A percentile compares a stretch with the other conserved stretches of the same genome.
These are phyloP conservation scores for Chiloscyllium punctatum DNA, from an alignment of 2,797 vertebrate genomes.

Conservation along the genomic window DNA sequence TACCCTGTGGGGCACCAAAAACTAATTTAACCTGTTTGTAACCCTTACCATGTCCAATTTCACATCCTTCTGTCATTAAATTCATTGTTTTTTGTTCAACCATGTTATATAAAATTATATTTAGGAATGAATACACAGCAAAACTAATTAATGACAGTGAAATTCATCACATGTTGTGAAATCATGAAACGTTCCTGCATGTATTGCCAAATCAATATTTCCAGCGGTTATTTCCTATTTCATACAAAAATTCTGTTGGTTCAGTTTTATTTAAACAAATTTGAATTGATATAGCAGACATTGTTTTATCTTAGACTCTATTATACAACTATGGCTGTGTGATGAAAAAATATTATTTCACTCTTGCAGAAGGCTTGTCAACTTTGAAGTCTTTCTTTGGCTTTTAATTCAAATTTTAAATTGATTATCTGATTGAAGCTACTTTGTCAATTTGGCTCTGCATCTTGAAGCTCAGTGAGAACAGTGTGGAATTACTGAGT, in stretches of 20 bases:
- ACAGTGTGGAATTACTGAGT: too few relatives aligned
- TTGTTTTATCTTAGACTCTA: neutral
- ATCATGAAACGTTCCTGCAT: neutral
- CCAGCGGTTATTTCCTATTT: neutral
- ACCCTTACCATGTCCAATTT: neutral
- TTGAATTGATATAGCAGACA: neutral
- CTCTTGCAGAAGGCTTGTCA: neutral
- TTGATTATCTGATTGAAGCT: neutral
- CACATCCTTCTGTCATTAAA: neutral
- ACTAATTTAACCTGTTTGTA: neutral
- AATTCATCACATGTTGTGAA: neutral
- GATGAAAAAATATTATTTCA: neutral
- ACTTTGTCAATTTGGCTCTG: neutral
- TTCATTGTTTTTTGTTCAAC: neutral
- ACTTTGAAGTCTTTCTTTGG: neutral
- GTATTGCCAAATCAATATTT: neutral
- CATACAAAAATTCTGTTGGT: neutral
- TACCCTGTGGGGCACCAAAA: neutral
- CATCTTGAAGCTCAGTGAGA: neutral
- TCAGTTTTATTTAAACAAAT: neutral
- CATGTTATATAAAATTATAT: neutral
- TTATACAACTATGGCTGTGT: neutral
- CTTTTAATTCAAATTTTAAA: neutral
- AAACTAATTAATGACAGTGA: neutral
- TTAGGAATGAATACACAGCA: neutral